phyloP scores from a whole-genome alignment of 1,140 invertebrate species.

The Meloidogyne hapla region DNA sequence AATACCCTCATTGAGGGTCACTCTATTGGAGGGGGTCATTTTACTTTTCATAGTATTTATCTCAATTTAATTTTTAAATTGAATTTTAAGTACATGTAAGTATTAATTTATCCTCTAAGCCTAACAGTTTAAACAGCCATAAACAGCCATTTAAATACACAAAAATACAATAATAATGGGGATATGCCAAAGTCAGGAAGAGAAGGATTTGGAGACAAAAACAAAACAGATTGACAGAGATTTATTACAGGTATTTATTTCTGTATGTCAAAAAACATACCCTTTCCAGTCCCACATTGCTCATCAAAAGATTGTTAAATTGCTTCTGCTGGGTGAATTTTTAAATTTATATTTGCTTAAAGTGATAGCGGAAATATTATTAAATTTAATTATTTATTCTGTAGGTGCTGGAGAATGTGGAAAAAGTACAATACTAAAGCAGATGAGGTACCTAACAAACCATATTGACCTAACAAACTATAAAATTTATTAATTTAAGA shows the following conservation, averaged over 20 bases:
- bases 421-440: conserved; percentile 61
- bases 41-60: too few species aligned
- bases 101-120: too few species aligned
- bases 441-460: too few species aligned
- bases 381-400: conserved; percentile 21
- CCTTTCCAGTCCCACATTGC: conserved; percentile 38
- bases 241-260: conserved; percentile 37
- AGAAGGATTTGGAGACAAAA: conserved; percentile 49
- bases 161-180: conserved; percentile 39
- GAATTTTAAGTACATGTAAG: too few species aligned
- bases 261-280: too few species aligned
- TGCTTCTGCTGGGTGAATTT: conserved; percentile 52
- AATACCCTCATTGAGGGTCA: too few species aligned
- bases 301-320: conserved; percentile 56
- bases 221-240: conserved; percentile 52
- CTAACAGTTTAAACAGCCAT: too few species aligned
- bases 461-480: too few species aligned
- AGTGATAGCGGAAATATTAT: conserved; percentile 5
- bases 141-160: too few species aligned
- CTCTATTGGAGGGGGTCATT: too few species aligned
- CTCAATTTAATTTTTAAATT: too few species aligned
- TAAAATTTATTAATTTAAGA: conserved; percentile 24
- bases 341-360: too few species aligned
- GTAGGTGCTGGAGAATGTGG: conserved; percentile 61
- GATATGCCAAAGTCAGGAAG: conserved; percentile 52